Evolutionary conservation across 2,797 vertebrate species (phyloP), one percentile per base, ranked within the genome.

Genomic region (Urocyon cinereoargenteus): DNA sequence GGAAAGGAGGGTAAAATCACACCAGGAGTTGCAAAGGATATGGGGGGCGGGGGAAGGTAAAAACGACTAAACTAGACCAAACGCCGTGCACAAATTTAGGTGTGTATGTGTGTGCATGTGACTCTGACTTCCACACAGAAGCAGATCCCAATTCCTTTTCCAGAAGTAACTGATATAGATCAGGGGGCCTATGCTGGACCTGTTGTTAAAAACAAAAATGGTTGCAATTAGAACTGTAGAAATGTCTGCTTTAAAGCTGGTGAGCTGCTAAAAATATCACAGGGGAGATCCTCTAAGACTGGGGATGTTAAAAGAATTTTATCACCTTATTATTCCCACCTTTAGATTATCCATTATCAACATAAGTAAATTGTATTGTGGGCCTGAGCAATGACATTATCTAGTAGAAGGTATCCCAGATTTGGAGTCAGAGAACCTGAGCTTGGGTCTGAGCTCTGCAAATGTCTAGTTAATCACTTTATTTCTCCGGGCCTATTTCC

Each of bases 291-390:
- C 90, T 92, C 77, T 36, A 55, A 96, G 75, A 93, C 86, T 72
- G 26, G 64, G 22, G 34, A 87, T 97, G 90, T 83, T 95, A 66
- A 95, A 90, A 94, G 90, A 96, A 86, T 93, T 95, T 97, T 93
- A 91, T 96, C 95, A 90, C 87, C 84, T 95, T 87, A 66, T 95
- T 89, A 94, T 94, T 95, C 96, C 92, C 90, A 91, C 93, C 96
- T 97, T 96, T 90, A 59, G 72, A 94, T 88, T 97, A 97, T 97
- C 97, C 97, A 13, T 70, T 90, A 92, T 96, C 95, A 95, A 72
- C 90, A 89, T 95, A 97, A 98, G 97, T 97, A 97, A 98, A 96
- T 96, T 94, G 96, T 64, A 55, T 0, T 66, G 72, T 86, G 53
- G 94, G 85, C 87, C 89, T 24, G 61, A 93, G 85, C 73, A 85